A percentile compares a stretch with the other conserved stretches of the same genome.
Conservation (phyloP, 2,888 invertebrate species). For the Luperina testacea region DNA sequence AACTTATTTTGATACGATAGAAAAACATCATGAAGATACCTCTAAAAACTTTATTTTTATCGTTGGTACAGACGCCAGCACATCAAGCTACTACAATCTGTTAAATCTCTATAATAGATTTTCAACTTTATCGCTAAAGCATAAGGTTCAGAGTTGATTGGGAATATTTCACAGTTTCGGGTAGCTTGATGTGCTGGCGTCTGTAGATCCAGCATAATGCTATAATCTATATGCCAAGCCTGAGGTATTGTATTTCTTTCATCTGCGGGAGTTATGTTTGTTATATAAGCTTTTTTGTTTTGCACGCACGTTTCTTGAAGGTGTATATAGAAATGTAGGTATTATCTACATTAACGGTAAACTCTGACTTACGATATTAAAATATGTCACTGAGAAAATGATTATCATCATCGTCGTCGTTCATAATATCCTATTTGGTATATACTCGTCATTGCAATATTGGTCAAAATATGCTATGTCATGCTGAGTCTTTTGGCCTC, state of each 20-base stretch:
- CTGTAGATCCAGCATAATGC: conserved; percentile 15
- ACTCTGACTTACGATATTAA: background rate
- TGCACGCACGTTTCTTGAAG: background rate
- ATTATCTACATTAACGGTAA: background rate
- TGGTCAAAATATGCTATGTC: background rate
- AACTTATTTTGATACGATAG: no score
- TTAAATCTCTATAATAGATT: no score
- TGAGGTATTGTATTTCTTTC: conserved; percentile 16
- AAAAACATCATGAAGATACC: no score
- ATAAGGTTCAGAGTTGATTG: no score
- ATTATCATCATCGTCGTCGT: background rate
- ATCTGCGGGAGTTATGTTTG: background rate
- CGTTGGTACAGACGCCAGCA: no score
- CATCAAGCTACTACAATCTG: no score
- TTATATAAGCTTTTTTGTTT: background rate
- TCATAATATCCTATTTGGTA: background rate
- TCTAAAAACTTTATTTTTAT: no score
- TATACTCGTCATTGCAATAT: background rate
- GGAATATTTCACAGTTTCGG: no score
- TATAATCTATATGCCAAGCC: conserved; percentile 4
- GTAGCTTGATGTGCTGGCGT: no score
- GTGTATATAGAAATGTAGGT: background rate
- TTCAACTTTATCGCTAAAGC: no score
- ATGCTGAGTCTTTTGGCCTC: background rate
- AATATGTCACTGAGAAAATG: background rate